Conservation (phyloP, 2,113 vertebrate genomes). For the Centropus bengalensis region DNA sequence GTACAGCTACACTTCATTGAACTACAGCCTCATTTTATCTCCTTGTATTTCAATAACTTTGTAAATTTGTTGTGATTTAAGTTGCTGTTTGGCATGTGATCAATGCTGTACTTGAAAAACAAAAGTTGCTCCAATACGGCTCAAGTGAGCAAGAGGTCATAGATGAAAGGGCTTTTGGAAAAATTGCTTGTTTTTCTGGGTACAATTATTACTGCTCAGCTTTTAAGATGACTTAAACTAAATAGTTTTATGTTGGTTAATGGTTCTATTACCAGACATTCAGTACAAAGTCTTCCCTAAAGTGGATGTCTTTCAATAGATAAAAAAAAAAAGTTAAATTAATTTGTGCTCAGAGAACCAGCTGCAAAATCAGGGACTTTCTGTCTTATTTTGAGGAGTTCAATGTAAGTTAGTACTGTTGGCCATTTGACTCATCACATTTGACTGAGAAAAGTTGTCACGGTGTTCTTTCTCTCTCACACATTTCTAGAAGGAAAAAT, state of each 20-base stretch:
- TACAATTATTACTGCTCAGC: neutral
- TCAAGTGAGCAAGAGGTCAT: neutral
- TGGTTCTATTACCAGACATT: neutral
- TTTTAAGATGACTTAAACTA: neutral
- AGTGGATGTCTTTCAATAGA: neutral
- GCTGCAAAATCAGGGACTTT: neutral
- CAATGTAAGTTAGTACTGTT: neutral
- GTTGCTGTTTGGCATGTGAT: neutral
- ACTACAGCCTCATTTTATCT: neutral
- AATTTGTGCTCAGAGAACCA: neutral
- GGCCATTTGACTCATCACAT: neutral
- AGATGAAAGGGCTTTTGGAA: neutral
- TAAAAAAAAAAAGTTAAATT: neutral
- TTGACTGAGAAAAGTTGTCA: neutral
- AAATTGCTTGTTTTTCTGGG: neutral
- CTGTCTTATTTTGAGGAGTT: neutral
- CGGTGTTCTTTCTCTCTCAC: neutral
- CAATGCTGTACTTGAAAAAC: neutral
- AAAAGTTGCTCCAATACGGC: neutral
- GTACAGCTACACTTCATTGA: neutral
- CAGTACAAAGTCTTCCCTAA: neutral
- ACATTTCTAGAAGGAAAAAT: neutral
- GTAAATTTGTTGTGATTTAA: neutral
- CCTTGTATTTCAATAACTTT: neutral
- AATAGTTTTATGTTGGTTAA: neutral